phyloP scores from a whole-genome alignment of 2,113 vertebrate species.

The Triplophysa siluroides region DNA sequence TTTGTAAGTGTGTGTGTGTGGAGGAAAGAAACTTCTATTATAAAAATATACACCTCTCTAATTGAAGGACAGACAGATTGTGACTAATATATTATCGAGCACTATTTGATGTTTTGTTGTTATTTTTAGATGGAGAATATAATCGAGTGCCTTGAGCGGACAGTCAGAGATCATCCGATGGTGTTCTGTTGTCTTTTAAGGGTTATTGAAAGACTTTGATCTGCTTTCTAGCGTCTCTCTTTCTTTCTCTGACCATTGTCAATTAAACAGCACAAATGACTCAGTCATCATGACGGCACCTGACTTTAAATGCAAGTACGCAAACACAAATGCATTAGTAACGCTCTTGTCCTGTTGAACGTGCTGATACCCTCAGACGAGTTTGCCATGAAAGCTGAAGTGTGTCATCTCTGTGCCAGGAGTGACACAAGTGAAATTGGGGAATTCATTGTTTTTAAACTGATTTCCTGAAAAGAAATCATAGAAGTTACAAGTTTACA shows the following conservation, averaged over 20 bases:
- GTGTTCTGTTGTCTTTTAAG: slow-evolving; percentile 22
- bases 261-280: background rate
- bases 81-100: slow-evolving; percentile 39
- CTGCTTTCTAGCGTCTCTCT: slow-evolving; percentile 1
- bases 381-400: too few relatives aligned
- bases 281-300: too few relatives aligned
- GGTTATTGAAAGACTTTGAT: background rate
- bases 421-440: too few relatives aligned
- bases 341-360: too few relatives aligned
- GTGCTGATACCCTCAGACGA: too few relatives aligned
- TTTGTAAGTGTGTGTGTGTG: slow-evolving; percentile 13
- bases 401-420: too few relatives aligned
- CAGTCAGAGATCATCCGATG: background rate
- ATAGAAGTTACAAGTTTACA: too few relatives aligned
- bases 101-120: slow-evolving; percentile 27
- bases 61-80: slow-evolving; percentile 16
- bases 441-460: too few relatives aligned
- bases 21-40: background rate
- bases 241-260: background rate
- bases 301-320: too few relatives aligned
- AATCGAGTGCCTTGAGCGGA: background rate
- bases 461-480: too few relatives aligned
- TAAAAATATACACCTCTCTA: slow-evolving; percentile 22
- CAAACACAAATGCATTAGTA: too few relatives aligned
- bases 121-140: background rate